Base-by-base conservation (phyloP, 2,797 vertebrate species). In the Pagetopsis macropterus region DNA sequence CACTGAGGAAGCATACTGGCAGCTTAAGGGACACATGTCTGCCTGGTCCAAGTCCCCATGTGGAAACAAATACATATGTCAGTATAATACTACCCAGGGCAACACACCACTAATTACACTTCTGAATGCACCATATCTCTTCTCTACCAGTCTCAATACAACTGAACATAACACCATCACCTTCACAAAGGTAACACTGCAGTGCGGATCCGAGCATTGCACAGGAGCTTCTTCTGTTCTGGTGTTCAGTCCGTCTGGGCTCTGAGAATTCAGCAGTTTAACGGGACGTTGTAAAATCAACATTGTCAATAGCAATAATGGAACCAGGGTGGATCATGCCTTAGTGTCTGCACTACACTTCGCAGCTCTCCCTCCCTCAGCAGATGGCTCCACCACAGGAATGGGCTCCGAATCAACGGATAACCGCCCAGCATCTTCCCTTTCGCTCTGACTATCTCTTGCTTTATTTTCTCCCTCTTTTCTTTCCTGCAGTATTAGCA, bases 331-430 rank as follows among this genome's bases (percentile, higher is more conserved):
- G 65, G 61, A 27, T 69, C 16, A 3, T 4, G 70, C 70, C 14
- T 71, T 55, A 48, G 67, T 66, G 66, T 82, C 74, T 79, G 65
- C 65, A 23, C 78, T 52, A 56, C 59, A 11, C 49, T 65, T 50
- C 75, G 1, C 2, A 1, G 79, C 74, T 61, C 56, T 56, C 51
- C 56, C 58, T 83, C 72, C 62, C 67, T 86, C 86, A 72, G 85
- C 91, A 92, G 90, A 91, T 90, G 89, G 90, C 83, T 86, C 82
- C 84, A 86, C 91, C 76, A 69, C 87, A 83, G 89, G 89, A 83
- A 70, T 54, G 84, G 84, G 88, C 85, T 85, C 67, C 9, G 14
- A 79, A 74, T 78, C 43, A 74, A 76, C 43, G n/a, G 79, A 81
- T 81, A 78, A 72, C 80, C 78, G 71, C 75, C 75, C 75, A 77